Evolutionary conservation across 2,888 invertebrate species (phyloP), one percentile per base, ranked within the genome.

Genomic region (Miltochrista miniata): DNA sequence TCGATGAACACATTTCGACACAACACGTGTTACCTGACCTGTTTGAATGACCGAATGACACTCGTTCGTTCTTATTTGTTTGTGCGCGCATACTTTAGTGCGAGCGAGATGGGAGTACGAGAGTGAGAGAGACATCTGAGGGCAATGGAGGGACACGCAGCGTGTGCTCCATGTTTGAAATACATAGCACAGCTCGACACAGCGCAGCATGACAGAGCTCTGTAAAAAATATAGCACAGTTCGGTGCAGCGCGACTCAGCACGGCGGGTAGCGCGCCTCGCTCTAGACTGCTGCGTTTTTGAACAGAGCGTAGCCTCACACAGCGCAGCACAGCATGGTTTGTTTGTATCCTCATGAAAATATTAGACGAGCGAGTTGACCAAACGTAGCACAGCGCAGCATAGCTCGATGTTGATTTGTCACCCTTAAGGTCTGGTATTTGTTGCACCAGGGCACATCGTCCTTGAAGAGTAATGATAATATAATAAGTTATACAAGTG

Each of bases 271-370:
- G n/a, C n/a, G n/a, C n/a, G n/a, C n/a, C n/a, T n/a, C n/a, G 48
- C 55, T 48, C 48, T 51, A 45, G 46, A 46, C 51, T 48, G 46
- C 51, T 48, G 48, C 48, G 51, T 45, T 49, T 52, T 48, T 52
- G 44, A 52, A 52, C 52, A 52, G 52, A 53, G 53, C 45, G 51
- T 46, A 51, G 51, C 51, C 51, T 52, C 52, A 52, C 48, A 55
- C 51, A 47, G 54, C 54, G 50, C 50, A 52, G 52, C 48, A 45
- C 47, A 51, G 46, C 51, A 46, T 51, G 51, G 45, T 51, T 51
- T 51, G 54, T 51, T 54, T 50, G 54, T 54, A 51, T 51, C 54
- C 54, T 50, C 46, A 54, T 48, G 45, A 53, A 41, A 41, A 41
- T 41, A 41, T 41, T 31, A 41, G 48, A 53, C 53, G 48, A 53